phyloP scores from a whole-genome alignment of 2,797 vertebrate species.

The Australoheros facetus region DNA sequence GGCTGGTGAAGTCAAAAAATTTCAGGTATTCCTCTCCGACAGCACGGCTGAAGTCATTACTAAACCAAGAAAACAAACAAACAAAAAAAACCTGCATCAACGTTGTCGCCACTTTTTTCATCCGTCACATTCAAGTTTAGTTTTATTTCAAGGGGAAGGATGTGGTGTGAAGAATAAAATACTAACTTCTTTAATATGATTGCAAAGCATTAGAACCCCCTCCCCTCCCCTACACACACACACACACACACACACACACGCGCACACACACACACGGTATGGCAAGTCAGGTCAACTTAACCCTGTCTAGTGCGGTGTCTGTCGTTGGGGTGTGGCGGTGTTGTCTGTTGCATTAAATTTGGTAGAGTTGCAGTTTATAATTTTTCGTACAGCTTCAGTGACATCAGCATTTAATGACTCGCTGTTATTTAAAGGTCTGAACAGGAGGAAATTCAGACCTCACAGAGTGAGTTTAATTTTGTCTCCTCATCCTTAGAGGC shows the following conservation, averaged over 20 bases:
- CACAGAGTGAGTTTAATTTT: background rate
- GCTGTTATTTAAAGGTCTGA: background rate
- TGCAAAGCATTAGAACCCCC: too few species aligned
- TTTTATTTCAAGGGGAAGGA: slow-evolving; percentile 3
- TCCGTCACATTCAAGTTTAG: background rate
- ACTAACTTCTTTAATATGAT: background rate
- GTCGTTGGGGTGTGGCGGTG: too few species aligned
- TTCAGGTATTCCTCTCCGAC: slow-evolving; percentile 90
- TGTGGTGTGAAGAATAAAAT: background rate
- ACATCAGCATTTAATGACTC: background rate
- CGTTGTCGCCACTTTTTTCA: background rate
- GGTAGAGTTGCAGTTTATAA: too few species aligned
- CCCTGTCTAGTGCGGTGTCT: too few species aligned
- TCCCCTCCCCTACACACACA: too few species aligned
- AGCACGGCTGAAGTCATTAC: slow-evolving; percentile 80
- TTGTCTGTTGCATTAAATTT: too few species aligned
- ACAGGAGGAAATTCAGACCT: background rate
- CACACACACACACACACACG: too few species aligned
- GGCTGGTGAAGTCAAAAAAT: slow-evolving; percentile 87
- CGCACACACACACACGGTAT: too few species aligned
- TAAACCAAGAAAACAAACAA: slow-evolving; percentile 32
- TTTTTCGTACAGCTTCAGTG: background rate
- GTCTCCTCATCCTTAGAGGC: too few species aligned
- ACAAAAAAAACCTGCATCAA: background rate
- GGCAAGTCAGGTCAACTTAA: too few species aligned